Conservation (phyloP, 2,797 vertebrate genomes). For the Hylomyscus alleni region DNA sequence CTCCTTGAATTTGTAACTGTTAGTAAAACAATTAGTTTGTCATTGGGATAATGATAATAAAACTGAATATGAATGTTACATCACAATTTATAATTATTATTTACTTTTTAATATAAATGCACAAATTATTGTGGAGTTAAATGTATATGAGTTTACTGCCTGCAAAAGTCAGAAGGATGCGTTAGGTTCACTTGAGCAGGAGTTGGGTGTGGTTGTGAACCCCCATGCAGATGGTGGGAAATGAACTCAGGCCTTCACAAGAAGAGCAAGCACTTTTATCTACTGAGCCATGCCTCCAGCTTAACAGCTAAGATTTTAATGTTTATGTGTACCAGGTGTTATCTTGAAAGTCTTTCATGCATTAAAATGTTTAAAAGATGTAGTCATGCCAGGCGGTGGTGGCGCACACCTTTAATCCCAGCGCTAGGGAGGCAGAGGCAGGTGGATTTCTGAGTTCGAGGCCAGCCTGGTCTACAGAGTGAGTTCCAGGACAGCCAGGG, state of each 20-base stretch:
- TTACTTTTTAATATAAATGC: not conserved
- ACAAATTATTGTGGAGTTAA: too few relatives aligned
- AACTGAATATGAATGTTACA: not conserved
- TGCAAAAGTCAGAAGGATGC: not conserved
- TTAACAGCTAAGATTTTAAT: not conserved
- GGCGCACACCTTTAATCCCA: too few relatives aligned
- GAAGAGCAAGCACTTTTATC: not conserved
- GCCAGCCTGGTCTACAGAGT: too few relatives aligned
- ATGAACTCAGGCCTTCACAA: not conserved
- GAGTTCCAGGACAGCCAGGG: too few relatives aligned
- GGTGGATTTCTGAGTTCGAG: too few relatives aligned
- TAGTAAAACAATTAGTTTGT: not conserved
- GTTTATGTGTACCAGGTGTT: not conserved
- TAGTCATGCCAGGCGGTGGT: too few relatives aligned
- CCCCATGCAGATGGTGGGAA: too few relatives aligned
- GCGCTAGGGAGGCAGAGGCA: too few relatives aligned
- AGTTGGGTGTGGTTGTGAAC: not conserved
- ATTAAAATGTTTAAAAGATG: too few relatives aligned
- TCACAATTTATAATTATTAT: not conserved
- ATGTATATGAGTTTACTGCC: not conserved
- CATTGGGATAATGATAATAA: not conserved
- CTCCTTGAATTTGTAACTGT: not conserved
- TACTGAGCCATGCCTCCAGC: not conserved
- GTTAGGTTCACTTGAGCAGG: not conserved
- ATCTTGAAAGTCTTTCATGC: too few relatives aligned